phyloP scores from a whole-genome alignment of 2,888 invertebrate genomes.

The Callosobruchus maculatus region DNA sequence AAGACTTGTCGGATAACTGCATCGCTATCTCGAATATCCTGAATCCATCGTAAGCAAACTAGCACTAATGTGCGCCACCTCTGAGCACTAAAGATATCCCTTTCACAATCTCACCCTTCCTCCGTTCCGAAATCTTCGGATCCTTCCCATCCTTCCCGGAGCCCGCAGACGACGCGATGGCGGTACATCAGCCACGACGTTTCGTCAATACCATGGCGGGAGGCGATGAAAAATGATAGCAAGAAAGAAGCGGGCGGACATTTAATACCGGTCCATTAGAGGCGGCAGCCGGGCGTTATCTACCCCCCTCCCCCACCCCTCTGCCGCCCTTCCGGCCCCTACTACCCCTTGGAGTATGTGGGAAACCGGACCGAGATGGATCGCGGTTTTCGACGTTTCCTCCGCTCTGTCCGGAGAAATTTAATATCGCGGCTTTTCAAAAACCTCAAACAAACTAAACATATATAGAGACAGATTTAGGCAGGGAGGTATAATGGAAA shows the following conservation, averaged over 20 bases:
- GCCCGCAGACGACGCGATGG: not conserved
- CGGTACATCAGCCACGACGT: constrained; percentile 17
- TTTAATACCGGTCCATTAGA: constrained; percentile 46
- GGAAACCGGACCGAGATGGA: constrained; percentile 22
- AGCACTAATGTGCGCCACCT: not conserved
- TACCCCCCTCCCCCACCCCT: no score
- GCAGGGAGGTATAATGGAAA: not conserved
- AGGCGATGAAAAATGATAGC: constrained; percentile 46
- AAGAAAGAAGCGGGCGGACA: constrained; percentile 39
- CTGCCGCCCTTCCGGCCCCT: constrained; percentile 6
- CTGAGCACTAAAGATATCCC: not conserved
- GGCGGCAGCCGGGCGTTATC: constrained; percentile 3
- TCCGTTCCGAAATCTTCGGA: not conserved
- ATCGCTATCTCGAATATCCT: no score
- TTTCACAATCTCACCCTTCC: not conserved
- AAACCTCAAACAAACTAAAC: not conserved
- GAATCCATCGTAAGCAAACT: not conserved
- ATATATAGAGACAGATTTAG: not conserved
- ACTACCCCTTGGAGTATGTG: constrained; percentile 16
- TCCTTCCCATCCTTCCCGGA: no score
- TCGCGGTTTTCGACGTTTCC: constrained; percentile 5
- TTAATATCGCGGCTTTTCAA: not conserved
- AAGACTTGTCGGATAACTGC: not conserved
- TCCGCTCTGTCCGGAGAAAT: not conserved
- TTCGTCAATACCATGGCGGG: constrained; percentile 37